These are phyloP conservation scores for Tillus elongatus DNA, from an alignment of 2,888 invertebrate species.

Conservation along the genomic window DNA sequence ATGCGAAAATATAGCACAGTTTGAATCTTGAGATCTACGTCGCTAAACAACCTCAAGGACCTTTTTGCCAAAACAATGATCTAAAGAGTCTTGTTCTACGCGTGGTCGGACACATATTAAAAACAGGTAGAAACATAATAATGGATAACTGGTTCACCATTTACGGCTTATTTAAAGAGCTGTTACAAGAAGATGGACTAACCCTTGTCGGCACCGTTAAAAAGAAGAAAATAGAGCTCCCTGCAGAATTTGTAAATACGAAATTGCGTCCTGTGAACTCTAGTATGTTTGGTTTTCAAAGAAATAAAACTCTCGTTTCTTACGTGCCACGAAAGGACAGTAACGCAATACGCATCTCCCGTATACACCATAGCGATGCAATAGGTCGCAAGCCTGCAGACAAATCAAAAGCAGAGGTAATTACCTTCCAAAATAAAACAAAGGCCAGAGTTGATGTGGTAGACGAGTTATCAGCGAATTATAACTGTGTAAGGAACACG, in stretches of 20 bases:
- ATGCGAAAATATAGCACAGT: too few species aligned
- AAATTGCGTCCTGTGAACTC: neutral
- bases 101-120: too few species aligned
- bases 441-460: neutral
- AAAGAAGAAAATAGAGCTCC: neutral
- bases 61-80: too few species aligned
- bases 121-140: too few species aligned
- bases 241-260: neutral
- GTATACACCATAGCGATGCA: neutral
- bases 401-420: neutral
- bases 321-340: neutral
- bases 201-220: too few species aligned
- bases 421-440: neutral
- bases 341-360: neutral
- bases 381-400: too few species aligned
- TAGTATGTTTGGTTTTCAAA: constrained; percentile 3
- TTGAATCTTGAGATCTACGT: too few species aligned
- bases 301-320: neutral
- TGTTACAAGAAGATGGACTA: too few species aligned
- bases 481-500: neutral
- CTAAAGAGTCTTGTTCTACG: too few species aligned
- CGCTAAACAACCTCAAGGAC: too few species aligned
- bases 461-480: neutral
- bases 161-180: too few species aligned
- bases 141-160: too few species aligned